These are phyloP conservation scores for Drosophila paucipuncta DNA, from an alignment of 2,888 invertebrate genomes.

Conservation along the genomic window DNA sequence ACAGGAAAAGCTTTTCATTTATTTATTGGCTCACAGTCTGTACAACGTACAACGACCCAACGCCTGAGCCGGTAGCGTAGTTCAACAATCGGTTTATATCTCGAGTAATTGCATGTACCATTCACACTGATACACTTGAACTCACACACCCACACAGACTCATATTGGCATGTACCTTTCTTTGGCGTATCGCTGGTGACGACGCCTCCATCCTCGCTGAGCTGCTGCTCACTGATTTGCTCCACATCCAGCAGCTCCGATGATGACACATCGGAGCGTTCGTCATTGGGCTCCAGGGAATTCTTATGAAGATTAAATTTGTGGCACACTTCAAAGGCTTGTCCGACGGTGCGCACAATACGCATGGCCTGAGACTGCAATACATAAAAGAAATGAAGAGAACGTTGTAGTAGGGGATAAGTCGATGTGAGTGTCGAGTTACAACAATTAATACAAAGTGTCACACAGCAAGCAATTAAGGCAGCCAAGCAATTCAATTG, in stretches of 20 bases:
- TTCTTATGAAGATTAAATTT: slow-evolving; percentile 91
- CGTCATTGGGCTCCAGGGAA: slow-evolving; percentile 85
- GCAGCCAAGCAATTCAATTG: slow-evolving; percentile 30
- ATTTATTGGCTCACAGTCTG: slow-evolving; percentile 59
- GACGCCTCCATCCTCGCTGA: slow-evolving; percentile 86
- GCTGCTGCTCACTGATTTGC: slow-evolving; percentile 84
- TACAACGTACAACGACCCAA: slow-evolving; percentile 44
- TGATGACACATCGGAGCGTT: slow-evolving; percentile 85
- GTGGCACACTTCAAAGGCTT: slow-evolving; percentile 99
- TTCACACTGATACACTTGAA: neutral
- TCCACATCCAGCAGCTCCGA: slow-evolving; percentile 85
- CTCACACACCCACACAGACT: neutral
- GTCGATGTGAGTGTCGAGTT: slow-evolving; percentile 5
- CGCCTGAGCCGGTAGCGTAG: neutral
- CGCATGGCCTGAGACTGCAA: slow-evolving; percentile 98
- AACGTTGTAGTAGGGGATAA: slow-evolving; percentile 1
- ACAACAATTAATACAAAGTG: slow-evolving; percentile 56
- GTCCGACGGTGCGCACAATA: slow-evolving; percentile 98
- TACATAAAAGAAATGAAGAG: slow-evolving; percentile 36
- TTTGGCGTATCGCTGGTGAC: slow-evolving; percentile 84
- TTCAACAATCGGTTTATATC: slow-evolving; percentile 43
- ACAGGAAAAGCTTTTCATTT: slow-evolving; percentile 68
- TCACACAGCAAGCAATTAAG: slow-evolving; percentile 41
- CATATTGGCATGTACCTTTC: slow-evolving; percentile 86
- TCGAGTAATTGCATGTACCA: slow-evolving; percentile 27